Evolutionary conservation across 2,888 invertebrate species (phyloP).

Genomic region (Cryptops parisi): DNA sequence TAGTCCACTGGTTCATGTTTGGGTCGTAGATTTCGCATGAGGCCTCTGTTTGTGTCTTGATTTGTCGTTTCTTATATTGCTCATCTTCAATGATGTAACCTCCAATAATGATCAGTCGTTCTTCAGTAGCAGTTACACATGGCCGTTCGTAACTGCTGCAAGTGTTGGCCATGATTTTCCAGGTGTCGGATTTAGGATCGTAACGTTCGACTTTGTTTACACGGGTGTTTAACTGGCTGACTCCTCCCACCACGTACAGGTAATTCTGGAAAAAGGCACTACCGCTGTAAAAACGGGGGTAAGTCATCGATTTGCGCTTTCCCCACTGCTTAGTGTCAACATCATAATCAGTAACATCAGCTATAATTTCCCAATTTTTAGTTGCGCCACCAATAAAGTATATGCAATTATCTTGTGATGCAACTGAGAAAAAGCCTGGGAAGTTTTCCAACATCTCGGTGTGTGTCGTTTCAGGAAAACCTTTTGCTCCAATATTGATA

Average conservation of each 20-base stretch:
- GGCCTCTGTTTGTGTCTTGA: background rate
- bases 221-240: background rate
- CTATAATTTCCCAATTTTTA: background rate
- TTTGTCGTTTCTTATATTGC: background rate
- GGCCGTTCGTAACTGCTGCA: background rate
- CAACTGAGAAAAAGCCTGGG: too few relatives aligned
- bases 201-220: background rate
- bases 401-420: too few relatives aligned
- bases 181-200: background rate
- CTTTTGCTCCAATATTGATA: too few relatives aligned
- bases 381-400: too few relatives aligned
- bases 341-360: background rate
- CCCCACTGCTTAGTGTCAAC: background rate
- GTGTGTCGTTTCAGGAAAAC: too few relatives aligned
- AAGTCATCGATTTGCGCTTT: background rate
- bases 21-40: background rate
- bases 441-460: too few relatives aligned
- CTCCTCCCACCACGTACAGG: background rate
- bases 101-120: background rate
- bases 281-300: background rate
- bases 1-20: background rate
- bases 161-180: background rate
- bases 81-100: background rate
- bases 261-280: background rate
- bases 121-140: background rate